Conservation (phyloP, 2,888 invertebrate genomes). For the Drosophila ezoana region DNA sequence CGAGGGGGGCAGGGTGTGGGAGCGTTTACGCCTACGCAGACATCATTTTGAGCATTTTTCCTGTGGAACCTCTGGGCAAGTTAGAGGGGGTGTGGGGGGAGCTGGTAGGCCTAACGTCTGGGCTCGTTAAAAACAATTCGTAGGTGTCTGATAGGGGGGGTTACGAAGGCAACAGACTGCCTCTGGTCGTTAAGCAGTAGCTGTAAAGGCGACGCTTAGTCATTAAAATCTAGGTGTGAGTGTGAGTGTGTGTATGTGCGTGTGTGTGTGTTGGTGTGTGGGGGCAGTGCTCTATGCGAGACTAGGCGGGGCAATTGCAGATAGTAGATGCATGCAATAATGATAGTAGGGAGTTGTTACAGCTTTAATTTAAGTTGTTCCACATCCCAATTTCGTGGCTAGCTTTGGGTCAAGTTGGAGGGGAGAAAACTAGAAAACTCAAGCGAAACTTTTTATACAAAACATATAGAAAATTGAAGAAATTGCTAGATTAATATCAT, state of each 20-base stretch:
- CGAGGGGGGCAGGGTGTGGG: background rate
- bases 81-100: background rate
- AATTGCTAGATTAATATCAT: too few relatives aligned
- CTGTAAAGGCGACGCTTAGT: slow-evolving; percentile 57
- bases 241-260: background rate
- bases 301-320: slow-evolving; percentile 8
- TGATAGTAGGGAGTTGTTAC: slow-evolving; percentile 30
- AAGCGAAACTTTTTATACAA: too few relatives aligned
- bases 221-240: slow-evolving; percentile 45
- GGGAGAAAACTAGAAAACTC: background rate
- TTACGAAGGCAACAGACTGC: slow-evolving; percentile 16
- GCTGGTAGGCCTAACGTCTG: slow-evolving; percentile 44
- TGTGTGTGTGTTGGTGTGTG: slow-evolving; percentile 4
- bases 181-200: slow-evolving; percentile 61
- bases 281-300: slow-evolving; percentile 1
- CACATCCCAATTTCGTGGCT: background rate
- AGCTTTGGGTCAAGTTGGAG: background rate
- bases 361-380: slow-evolving; percentile 22
- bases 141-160: background rate
- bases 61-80: slow-evolving; percentile 7
- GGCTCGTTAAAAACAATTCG: slow-evolving; percentile 62
- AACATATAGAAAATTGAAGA: too few relatives aligned
- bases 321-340: slow-evolving; percentile 42
- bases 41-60: slow-evolving; percentile 25
- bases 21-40: slow-evolving; percentile 62